These are phyloP conservation scores for Diarsia rubi DNA, from an alignment of 2,888 invertebrate species.

Conservation along the genomic window DNA sequence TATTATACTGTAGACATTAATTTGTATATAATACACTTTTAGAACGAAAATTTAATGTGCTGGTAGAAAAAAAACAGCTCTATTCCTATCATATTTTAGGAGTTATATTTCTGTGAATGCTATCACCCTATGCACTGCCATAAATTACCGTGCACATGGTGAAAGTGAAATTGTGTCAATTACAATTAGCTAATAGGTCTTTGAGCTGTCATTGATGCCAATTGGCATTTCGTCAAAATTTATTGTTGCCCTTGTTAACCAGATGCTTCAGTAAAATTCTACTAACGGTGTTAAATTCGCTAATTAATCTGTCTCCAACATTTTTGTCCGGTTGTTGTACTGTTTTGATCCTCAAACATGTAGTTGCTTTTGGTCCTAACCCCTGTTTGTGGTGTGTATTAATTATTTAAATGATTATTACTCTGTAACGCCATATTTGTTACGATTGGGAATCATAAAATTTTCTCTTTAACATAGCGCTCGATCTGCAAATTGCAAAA, in stretches of 20 bases:
- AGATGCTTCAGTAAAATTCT: conserved; percentile 27
- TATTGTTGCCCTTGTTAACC: conserved; percentile 32
- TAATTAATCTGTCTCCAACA: background rate
- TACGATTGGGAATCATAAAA: too few species aligned
- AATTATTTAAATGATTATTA: too few species aligned
- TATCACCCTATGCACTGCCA: conserved; percentile 29
- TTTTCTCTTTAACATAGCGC: too few species aligned
- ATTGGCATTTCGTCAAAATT: conserved; percentile 34
- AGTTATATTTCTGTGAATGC: conserved; percentile 56
- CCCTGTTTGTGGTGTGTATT: too few species aligned
- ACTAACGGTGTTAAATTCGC: conserved; percentile 12
- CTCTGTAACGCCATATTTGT: too few species aligned
- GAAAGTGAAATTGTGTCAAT: conserved; percentile 35
- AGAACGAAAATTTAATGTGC: conserved; percentile 4
- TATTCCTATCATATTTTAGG: conserved; percentile 43
- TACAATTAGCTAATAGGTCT: conserved; percentile 23
- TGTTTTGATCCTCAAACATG: background rate
- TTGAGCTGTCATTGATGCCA: conserved; percentile 31
- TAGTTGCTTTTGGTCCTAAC: background rate
- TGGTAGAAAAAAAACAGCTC: background rate
- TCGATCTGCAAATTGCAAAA: too few species aligned
- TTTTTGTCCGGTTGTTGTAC: background rate
- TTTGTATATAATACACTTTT: background rate
- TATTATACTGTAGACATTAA: background rate
- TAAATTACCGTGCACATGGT: conserved; percentile 11